phyloP scores from a whole-genome alignment of 2,113 vertebrate species.

The Toxotes chatareus region DNA sequence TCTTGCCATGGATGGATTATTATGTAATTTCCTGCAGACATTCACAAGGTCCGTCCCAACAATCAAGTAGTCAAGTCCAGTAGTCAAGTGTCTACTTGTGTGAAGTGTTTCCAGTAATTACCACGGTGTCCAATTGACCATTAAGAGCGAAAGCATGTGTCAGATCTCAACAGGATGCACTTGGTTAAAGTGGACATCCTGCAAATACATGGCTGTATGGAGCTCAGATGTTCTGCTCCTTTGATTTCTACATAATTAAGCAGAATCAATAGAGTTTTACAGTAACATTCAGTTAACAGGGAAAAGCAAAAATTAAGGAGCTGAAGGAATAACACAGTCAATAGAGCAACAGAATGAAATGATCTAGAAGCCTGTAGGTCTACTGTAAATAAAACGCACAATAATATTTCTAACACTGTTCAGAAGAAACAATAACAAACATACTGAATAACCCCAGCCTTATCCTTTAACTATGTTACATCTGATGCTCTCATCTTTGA shows the following conservation, averaged over 20 bases:
- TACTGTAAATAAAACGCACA: background rate
- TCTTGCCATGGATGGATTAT: slow-evolving; percentile 3
- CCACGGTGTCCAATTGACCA: background rate
- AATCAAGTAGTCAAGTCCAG: background rate
- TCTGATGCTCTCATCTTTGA: background rate
- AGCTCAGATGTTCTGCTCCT: background rate
- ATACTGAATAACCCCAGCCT: background rate
- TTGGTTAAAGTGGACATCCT: background rate
- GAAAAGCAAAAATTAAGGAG: background rate
- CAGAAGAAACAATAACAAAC: no score
- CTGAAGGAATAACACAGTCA: background rate
- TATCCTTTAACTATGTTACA: background rate
- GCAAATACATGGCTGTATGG: background rate
- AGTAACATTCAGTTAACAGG: background rate
- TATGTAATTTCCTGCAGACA: background rate
- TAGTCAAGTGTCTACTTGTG: background rate
- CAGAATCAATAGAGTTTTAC: background rate
- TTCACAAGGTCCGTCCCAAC: background rate
- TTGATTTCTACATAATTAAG: background rate
- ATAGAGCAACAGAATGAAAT: background rate
- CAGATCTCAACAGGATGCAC: background rate
- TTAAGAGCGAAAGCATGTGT: background rate
- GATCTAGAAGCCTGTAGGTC: background rate
- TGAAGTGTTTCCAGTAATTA: background rate
- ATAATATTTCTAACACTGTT: background rate